Conservation (phyloP, 64 coral and sea anemone species). For the Dendronephthya gigantea region DNA sequence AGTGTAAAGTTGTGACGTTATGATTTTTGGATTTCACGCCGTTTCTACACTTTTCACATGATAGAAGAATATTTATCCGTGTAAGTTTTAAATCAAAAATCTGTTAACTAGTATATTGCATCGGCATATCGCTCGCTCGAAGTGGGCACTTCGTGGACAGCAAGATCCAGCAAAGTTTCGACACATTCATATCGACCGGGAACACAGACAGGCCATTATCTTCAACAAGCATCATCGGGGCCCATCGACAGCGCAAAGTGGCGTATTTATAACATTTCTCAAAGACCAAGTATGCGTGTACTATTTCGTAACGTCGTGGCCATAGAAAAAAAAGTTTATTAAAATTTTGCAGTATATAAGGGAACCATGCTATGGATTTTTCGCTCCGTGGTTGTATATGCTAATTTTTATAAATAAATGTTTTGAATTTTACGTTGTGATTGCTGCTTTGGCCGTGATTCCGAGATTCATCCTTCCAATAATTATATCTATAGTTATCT, state of each 20-base stretch:
- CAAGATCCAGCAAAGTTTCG: not conserved
- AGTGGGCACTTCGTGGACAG: not conserved
- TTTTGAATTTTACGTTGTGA: not conserved
- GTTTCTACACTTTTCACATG: not conserved
- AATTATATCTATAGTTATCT: too few species aligned
- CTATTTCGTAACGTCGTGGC: not conserved
- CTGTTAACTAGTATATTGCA: not conserved
- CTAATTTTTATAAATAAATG: conserved; percentile 1
- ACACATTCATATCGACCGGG: not conserved
- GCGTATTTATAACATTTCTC: not conserved
- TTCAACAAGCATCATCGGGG: not conserved
- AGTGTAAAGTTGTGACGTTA: not conserved
- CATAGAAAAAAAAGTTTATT: not conserved
- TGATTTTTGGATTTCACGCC: not conserved
- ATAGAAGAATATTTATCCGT: not conserved
- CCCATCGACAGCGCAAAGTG: not conserved
- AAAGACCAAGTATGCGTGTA: not conserved
- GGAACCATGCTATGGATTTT: not conserved
- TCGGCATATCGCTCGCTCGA: not conserved
- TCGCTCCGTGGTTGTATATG: not conserved
- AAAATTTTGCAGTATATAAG: not conserved
- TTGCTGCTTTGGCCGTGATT: too few species aligned
- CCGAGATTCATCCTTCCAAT: too few species aligned
- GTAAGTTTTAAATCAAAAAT: not conserved
- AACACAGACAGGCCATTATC: not conserved